These are phyloP conservation scores for Lissonota sp. DNA, from an alignment of 2,888 invertebrate genomes.

Conservation along the genomic window DNA sequence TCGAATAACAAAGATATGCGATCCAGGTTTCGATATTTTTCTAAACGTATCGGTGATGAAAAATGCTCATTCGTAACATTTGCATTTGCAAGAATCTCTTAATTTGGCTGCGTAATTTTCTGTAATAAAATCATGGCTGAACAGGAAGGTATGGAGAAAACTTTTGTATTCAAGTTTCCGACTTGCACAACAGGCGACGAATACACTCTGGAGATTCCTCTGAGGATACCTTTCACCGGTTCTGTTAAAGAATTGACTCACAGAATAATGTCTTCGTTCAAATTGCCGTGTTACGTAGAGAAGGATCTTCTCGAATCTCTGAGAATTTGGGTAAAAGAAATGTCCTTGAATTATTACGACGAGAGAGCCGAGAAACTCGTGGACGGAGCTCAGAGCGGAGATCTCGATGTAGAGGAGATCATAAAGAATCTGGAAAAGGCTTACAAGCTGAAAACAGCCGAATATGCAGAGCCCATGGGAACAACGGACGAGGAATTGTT, in stretches of 20 bases:
- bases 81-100: neutral
- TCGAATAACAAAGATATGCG: no score
- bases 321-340: slow-evolving; percentile 87
- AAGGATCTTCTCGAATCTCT: slow-evolving; percentile 87
- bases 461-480: slow-evolving; percentile 92
- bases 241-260: slow-evolving; percentile 88
- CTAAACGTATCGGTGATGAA: no score
- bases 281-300: slow-evolving; percentile 89
- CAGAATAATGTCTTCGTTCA: slow-evolving; percentile 88
- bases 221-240: slow-evolving; percentile 87
- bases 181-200: slow-evolving; percentile 86
- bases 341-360: slow-evolving; percentile 89
- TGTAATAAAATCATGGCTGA: slow-evolving; percentile 67
- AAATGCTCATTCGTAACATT: no score
- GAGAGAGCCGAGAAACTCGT: slow-evolving; percentile 87
- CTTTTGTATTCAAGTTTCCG: slow-evolving; percentile 85
- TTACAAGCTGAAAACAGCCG: slow-evolving; percentile 92
- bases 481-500: slow-evolving; percentile 94
- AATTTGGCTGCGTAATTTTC: neutral
- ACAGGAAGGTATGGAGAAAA: slow-evolving; percentile 77
- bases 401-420: slow-evolving; percentile 89
- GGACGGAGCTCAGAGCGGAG: slow-evolving; percentile 86
- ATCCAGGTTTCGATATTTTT: no score
- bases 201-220: slow-evolving; percentile 87
- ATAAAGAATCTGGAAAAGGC: slow-evolving; percentile 92